Base-by-base conservation (phyloP, 2,797 vertebrate species). In the Siniperca obscura region DNA sequence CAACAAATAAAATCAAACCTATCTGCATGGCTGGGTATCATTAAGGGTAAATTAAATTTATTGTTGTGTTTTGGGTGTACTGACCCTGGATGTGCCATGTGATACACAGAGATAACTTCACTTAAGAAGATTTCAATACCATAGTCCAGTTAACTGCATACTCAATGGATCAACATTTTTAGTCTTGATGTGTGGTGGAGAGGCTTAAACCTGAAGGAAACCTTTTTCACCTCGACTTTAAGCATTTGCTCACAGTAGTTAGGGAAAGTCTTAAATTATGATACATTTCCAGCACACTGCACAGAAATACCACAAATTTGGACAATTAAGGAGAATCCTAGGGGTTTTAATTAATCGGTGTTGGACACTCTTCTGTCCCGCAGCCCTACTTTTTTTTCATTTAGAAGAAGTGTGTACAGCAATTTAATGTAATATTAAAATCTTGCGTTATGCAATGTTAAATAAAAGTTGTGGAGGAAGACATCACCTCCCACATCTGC, bases 381-480 rank as follows among this genome's bases (percentile, higher is more conserved):
- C 77, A 83, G 77, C 57, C 34, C 57, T 75, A 3, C 27, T 52
- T 34, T 21, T 48, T 64, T 57, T 4, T 38, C 21, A 48, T 50
- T 62, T n/a, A 6, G 25, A 61, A 4, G 13, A 16, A 68, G 38
- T 21, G 36, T 73, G 78, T 21, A 17, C 82, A 48, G 86, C 21
- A 65, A 73, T 77, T 84, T 75, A 76, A 80, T 81, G 68, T 16
- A 44, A 57, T 60, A 59, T 78, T 38, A 74, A 68, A 86, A 72
- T 65, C 66, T 61, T 0, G 21, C 67, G 70, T 81, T 82, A 62
- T 72, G 74, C 66, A 85, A 78, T 40, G 50, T 78, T 67, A 67
- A 76, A 80, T 76, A 74, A 85, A 74, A 84, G 72, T 72, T 77
- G 85, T 44, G 75, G 74, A 89, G 84, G 78, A 84, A 56, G 85